phyloP scores from a whole-genome alignment of 37 sponge, comb jelly and placozoan species.

The Agelas oroides region DNA sequence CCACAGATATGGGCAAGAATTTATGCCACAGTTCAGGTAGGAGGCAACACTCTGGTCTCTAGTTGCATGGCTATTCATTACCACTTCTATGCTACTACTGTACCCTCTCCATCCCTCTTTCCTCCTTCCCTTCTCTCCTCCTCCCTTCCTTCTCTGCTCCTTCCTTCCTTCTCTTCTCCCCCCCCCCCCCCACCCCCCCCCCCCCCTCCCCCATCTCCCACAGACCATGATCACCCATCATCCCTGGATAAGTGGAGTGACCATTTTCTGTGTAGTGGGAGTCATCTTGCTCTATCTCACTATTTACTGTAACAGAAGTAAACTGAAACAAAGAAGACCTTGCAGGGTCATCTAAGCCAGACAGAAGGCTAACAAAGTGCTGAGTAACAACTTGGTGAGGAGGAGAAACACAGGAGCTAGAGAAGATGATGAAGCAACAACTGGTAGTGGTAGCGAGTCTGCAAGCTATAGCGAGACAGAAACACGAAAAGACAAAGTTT shows the following conservation, averaged over 20 bases:
- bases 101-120: too few species aligned
- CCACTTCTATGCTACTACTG: too few species aligned
- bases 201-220: neutral
- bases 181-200: neutral
- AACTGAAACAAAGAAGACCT: neutral
- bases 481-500: neutral
- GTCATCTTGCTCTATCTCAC: constrained; percentile 30
- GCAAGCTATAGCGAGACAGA: neutral
- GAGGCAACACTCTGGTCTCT: too few species aligned
- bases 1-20: too few species aligned
- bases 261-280: neutral
- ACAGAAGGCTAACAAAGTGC: neutral
- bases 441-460: too few species aligned
- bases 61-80: too few species aligned
- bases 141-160: too few species aligned
- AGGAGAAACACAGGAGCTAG: neutral
- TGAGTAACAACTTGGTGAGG: neutral
- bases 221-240: constrained; percentile 42
- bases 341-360: neutral
- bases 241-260: constrained; percentile 12
- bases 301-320: constrained; percentile 1
- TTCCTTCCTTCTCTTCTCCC: too few species aligned
- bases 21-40: too few species aligned
- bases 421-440: neutral
- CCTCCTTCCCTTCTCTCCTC: too few species aligned